phyloP scores from a whole-genome alignment of 2,113 vertebrate genomes.

The Pyrgilauda ruficollis region DNA sequence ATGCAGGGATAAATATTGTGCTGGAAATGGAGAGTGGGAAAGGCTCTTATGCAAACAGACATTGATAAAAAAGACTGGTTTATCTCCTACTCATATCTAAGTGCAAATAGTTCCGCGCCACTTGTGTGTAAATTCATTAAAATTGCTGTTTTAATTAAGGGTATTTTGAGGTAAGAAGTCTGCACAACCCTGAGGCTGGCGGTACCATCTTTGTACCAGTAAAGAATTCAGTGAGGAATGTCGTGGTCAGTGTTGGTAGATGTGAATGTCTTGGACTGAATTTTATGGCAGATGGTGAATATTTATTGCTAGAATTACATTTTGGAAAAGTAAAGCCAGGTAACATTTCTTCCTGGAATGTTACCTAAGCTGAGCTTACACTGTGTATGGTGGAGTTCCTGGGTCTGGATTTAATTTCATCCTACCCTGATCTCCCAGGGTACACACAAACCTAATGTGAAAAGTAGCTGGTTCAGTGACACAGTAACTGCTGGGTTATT shows the following conservation, averaged over 20 bases:
- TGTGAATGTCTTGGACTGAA: neutral
- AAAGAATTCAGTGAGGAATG: neutral
- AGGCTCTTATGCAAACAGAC: slow-evolving; percentile 16
- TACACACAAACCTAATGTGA: neutral
- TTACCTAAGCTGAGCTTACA: neutral
- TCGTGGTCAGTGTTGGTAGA: neutral
- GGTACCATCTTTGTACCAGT: neutral
- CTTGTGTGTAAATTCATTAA: neutral
- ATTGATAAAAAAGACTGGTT: neutral
- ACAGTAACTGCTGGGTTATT: neutral
- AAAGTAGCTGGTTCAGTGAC: neutral
- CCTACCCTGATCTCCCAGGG: neutral
- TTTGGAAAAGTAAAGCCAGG: neutral
- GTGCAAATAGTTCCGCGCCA: neutral
- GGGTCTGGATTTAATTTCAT: neutral
- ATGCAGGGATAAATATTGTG: neutral
- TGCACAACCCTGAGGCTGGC: neutral
- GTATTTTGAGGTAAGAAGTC: neutral
- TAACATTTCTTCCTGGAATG: neutral
- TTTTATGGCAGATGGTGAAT: neutral
- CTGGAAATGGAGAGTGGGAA: neutral
- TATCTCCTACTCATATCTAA: neutral
- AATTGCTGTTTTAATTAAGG: slow-evolving; percentile 19
- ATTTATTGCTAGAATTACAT: neutral
- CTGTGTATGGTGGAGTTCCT: neutral